A percentile compares a stretch with the other conserved stretches of the same genome.
Evolutionary conservation across 2,797 vertebrate species (phyloP).

Genomic region (Hemibagrus guttatus): DNA sequence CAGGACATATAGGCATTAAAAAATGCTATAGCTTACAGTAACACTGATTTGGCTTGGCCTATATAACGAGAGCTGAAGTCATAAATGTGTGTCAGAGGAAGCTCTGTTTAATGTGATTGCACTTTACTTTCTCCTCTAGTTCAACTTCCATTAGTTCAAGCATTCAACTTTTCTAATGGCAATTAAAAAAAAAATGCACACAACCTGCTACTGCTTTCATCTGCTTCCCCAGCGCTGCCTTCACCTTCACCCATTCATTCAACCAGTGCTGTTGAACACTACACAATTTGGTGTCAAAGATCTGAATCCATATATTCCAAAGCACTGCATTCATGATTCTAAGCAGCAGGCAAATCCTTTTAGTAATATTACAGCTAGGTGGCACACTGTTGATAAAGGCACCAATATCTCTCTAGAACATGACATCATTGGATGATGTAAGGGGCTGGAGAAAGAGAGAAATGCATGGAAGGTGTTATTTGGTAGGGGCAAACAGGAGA

Average conservation of each 20-base stretch:
- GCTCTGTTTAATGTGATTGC: neutral
- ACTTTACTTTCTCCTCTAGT: conserved; percentile 35
- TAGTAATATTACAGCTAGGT: conserved; percentile 39
- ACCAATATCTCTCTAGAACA: conserved; percentile 48
- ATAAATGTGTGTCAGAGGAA: conserved; percentile 14
- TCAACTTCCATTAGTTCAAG: conserved; percentile 39
- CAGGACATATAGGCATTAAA: neutral
- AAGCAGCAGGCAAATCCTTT: conserved; percentile 30
- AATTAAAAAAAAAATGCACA: conserved; percentile 48
- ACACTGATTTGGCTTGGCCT: neutral
- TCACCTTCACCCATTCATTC: conserved; percentile 42
- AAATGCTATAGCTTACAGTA: neutral
- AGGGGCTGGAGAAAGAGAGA: conserved; percentile 32
- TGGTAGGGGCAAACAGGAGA: conserved; percentile 8
- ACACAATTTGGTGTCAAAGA: neutral
- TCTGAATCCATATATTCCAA: conserved; percentile 51
- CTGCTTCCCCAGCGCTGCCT: conserved; percentile 57
- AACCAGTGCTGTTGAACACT: conserved; percentile 27
- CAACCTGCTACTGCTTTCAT: conserved; percentile 63
- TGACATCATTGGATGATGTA: conserved; percentile 57
- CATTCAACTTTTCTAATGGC: conserved; percentile 50
- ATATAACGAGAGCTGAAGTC: neutral
- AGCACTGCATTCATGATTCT: conserved; percentile 29
- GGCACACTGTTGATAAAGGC: conserved; percentile 48
- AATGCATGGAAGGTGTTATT: conserved; percentile 28